These are phyloP conservation scores for Trachelus tabidus DNA, from an alignment of 2,888 invertebrate genomes.

Conservation along the genomic window DNA sequence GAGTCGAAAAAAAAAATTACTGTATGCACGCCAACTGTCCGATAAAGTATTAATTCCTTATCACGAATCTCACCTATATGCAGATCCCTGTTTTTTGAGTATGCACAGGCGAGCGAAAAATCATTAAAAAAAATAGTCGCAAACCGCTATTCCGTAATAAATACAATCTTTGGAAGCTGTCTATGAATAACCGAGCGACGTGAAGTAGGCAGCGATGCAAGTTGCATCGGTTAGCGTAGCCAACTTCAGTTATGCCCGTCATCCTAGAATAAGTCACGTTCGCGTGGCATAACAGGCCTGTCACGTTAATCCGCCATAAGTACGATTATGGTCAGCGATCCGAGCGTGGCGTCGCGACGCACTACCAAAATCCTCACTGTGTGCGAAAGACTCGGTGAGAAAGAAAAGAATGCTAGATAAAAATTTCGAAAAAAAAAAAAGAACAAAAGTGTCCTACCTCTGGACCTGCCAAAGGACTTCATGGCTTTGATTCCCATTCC, in stretches of 20 bases:
- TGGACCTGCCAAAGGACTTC: slow-evolving; percentile 88
- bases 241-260: slow-evolving; percentile 43
- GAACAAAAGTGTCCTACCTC: slow-evolving; percentile 71
- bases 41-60: not conserved
- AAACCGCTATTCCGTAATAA: not conserved
- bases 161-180: not conserved
- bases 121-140: not conserved
- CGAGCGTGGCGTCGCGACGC: slow-evolving; percentile 25
- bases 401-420: not conserved
- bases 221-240: slow-evolving; percentile 34
- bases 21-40: not conserved
- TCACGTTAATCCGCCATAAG: slow-evolving; percentile 42
- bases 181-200: not conserved
- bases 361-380: not conserved
- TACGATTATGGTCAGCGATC: slow-evolving; percentile 39
- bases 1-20: not conserved
- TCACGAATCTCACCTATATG: not conserved
- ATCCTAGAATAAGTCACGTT: slow-evolving; percentile 42
- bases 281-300: slow-evolving; percentile 34
- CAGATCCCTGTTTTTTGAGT: not conserved
- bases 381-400: fast-evolving
- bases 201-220: slow-evolving; percentile 25
- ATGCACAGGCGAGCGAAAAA: not conserved
- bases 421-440: not conserved
- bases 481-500: slow-evolving; percentile 91